A percentile compares a stretch with the other conserved stretches of the same genome.
Evolutionary conservation across 2,797 vertebrate species (phyloP).

Genomic region (Botia kubotai): DNA sequence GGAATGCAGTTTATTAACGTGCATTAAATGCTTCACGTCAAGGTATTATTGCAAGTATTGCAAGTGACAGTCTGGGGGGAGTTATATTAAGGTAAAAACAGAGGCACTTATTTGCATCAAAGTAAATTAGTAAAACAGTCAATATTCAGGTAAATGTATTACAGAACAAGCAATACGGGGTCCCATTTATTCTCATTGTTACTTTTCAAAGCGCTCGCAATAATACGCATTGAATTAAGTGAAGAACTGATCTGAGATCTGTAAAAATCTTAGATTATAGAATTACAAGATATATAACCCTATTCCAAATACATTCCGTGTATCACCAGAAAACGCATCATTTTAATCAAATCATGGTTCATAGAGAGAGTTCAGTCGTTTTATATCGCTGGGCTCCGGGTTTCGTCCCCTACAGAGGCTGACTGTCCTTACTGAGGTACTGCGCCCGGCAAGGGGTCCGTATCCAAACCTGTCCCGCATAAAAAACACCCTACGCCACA

Average conservation of each 20-base stretch:
- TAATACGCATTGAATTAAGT: neutral
- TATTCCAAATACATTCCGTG: neutral
- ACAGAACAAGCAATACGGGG: neutral
- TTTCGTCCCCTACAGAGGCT: slow-evolving; percentile 36
- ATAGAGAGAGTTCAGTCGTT: slow-evolving; percentile 8
- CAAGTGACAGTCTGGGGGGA: slow-evolving; percentile 2
- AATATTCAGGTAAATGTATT: neutral
- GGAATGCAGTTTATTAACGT: neutral
- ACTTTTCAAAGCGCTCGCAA: slow-evolving; percentile 6
- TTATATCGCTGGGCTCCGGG: neutral
- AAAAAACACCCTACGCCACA: neutral
- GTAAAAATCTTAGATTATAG: neutral
- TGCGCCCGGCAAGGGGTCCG: slow-evolving; percentile 5
- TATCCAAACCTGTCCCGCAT: slow-evolving; percentile 12
- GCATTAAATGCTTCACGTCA: slow-evolving; percentile 11
- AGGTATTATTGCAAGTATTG: neutral
- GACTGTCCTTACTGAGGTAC: slow-evolving; percentile 26
- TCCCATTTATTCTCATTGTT: neutral
- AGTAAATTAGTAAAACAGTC: neutral
- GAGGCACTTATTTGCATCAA: slow-evolving; percentile 5
- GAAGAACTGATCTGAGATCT: neutral
- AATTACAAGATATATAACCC: neutral
- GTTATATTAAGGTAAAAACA: slow-evolving; percentile 1
- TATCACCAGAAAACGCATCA: neutral
- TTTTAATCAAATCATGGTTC: neutral